Percentiles rank a stretch among this genome's conserved stretches.
phyloP scores from a whole-genome alignment of 1,140 invertebrate genomes.

The Portunus trituberculatus region DNA sequence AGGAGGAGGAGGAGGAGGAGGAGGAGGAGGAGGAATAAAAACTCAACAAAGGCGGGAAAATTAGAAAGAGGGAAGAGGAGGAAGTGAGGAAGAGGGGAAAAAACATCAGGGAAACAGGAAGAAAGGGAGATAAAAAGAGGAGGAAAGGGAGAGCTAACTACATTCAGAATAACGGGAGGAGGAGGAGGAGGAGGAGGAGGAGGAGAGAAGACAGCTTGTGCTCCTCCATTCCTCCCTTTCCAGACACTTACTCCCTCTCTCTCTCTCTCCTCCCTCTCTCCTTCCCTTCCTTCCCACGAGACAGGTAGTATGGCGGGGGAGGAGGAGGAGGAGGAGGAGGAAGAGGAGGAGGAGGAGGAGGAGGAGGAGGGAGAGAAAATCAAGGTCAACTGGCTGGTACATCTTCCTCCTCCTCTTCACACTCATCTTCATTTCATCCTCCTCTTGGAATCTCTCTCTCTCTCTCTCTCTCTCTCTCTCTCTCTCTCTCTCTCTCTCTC shows the following conservation, averaged over 20 bases:
- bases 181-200: slow-evolving; percentile 15
- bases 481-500: too few species aligned
- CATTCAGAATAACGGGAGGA: neutral
- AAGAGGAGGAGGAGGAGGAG: too few species aligned
- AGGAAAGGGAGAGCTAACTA: neutral
- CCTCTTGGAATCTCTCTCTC: neutral
- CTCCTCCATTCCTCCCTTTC: neutral
- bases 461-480: neutral
- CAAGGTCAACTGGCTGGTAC: neutral
- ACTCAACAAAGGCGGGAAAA: too few species aligned
- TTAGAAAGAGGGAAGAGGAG: neutral
- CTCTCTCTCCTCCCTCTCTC: neutral
- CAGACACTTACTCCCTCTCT: neutral
- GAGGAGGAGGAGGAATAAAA: neutral
- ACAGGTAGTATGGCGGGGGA: neutral
- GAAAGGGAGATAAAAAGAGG: neutral
- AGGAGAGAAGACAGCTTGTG: neutral
- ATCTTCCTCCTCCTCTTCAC: neutral
- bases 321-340: neutral
- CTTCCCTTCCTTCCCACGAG: neutral
- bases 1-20: slow-evolving; percentile 6
- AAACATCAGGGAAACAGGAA: neutral
- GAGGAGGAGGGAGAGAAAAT: neutral
- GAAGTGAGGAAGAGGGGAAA: neutral
- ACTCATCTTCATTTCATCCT: neutral